Conservation (phyloP, 2,888 invertebrate species). For the Hetaerina titia region DNA sequence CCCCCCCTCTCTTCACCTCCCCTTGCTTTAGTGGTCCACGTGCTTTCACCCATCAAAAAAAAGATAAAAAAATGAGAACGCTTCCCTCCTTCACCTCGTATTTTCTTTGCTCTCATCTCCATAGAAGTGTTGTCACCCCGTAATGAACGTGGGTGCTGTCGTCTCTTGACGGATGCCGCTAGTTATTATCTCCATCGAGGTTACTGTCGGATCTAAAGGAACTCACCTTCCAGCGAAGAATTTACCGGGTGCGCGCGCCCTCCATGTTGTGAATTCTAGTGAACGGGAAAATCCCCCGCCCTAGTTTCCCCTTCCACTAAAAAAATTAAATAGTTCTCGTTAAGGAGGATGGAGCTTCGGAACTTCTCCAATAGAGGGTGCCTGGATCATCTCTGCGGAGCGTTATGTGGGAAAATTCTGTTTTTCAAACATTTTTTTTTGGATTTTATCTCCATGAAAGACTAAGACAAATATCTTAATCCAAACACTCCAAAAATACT, state of each 20-base stretch:
- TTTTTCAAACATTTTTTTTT: too few species aligned
- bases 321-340: not conserved
- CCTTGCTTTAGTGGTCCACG: not conserved
- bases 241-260: not conserved
- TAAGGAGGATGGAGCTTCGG: not conserved
- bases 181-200: not conserved
- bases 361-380: slow-evolving; percentile 16
- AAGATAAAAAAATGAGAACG: not conserved
- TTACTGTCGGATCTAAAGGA: not conserved
- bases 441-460: too few species aligned
- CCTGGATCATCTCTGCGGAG: not conserved
- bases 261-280: slow-evolving; percentile 23
- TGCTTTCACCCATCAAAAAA: not conserved
- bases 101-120: not conserved
- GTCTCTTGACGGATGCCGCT: not conserved
- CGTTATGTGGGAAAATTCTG: not conserved
- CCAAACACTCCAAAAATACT: too few species aligned
- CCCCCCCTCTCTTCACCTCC: not conserved
- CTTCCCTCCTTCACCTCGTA: not conserved
- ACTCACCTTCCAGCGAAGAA: too few species aligned
- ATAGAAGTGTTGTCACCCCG: not conserved
- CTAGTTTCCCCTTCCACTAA: not conserved
- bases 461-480: too few species aligned
- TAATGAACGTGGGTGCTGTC: not conserved
- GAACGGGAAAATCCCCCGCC: not conserved